Evolutionary conservation across 2,113 vertebrate genomes (phyloP).

Genomic region (Struthio camelus): DNA sequence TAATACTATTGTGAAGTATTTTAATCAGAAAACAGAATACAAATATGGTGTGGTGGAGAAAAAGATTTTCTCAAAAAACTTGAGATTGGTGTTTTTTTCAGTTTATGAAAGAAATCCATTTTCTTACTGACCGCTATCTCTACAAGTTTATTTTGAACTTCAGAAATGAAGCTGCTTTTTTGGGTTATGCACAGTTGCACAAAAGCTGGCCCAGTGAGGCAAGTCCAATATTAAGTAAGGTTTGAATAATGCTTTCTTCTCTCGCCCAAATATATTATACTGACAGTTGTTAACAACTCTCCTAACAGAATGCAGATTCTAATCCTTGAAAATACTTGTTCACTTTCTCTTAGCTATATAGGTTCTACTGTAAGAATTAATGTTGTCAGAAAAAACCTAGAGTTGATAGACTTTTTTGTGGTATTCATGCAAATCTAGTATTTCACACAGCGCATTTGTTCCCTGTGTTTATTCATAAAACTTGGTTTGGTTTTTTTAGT

Average conservation of each 20-base stretch:
- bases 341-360: not conserved
- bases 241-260: not conserved
- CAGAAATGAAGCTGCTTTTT: not conserved
- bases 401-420: not conserved
- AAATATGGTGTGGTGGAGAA: not conserved
- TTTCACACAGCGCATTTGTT: not conserved
- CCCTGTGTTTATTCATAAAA: not conserved
- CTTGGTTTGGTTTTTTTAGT: not conserved
- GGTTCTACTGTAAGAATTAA: not conserved
- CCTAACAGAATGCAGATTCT: not conserved
- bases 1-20: not conserved
- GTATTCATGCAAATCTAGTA: not conserved
- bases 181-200: not conserved
- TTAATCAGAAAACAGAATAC: not conserved
- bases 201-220: not conserved
- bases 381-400: not conserved
- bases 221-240: not conserved
- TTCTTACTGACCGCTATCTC: not conserved
- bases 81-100: not conserved
- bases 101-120: not conserved
- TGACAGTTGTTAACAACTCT: not conserved
- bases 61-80: not conserved
- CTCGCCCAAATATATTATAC: not conserved
- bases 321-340: not conserved
- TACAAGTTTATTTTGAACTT: not conserved